Conservation (phyloP, 2,797 vertebrate genomes). For the Loriculus beryllinus region DNA sequence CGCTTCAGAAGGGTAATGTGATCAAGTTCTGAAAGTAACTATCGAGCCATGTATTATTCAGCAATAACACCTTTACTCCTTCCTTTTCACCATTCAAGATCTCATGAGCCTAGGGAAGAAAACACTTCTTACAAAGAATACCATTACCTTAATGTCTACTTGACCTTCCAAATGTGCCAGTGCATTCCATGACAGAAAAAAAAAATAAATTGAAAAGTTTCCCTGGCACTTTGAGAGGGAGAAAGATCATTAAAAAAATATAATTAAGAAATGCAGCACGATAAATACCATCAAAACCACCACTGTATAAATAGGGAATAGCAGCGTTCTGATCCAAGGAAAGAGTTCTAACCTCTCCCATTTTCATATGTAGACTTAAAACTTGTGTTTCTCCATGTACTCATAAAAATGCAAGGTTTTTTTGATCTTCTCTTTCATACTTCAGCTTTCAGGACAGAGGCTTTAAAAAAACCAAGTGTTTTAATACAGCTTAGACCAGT, state of each 20-base stretch:
- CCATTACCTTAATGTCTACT: neutral
- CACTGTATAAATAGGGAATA: neutral
- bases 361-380: neutral
- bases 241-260: neutral
- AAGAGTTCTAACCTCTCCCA: neutral
- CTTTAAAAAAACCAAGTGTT: neutral
- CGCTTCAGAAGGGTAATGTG: neutral
- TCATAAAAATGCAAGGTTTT: neutral
- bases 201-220: neutral
- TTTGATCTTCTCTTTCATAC: neutral
- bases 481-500: neutral
- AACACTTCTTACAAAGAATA: neutral
- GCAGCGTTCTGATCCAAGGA: neutral
- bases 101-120: neutral
- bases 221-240: neutral
- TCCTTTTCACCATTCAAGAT: neutral
- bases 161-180: neutral
- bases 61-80: neutral
- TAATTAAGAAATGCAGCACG: neutral
- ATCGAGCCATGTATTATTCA: neutral
- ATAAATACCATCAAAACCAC: neutral
- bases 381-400: neutral
- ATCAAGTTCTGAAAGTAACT: neutral
- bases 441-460: neutral
- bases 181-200: neutral